A percentile compares a stretch with the other conserved stretches of the same genome.
phyloP scores from a whole-genome alignment of 2,113 vertebrate species.

The Perccottus glenii region DNA sequence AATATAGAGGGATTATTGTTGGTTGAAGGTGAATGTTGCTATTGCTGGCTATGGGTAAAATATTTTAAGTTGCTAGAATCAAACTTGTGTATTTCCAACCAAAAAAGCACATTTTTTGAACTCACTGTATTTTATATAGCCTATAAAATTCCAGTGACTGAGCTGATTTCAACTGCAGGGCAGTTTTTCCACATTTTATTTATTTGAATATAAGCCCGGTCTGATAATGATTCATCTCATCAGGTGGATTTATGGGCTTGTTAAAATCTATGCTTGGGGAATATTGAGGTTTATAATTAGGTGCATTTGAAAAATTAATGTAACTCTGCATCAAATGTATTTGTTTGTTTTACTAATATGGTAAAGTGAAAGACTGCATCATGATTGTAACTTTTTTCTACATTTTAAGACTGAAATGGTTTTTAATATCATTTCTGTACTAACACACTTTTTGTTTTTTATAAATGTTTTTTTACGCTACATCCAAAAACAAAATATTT shows the following conservation, averaged over 20 bases:
- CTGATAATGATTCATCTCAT: slow-evolving; percentile 35
- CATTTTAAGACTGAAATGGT: slow-evolving; percentile 73
- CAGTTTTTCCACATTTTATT: slow-evolving; percentile 77
- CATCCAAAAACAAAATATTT: too few species aligned
- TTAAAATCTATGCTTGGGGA: background rate
- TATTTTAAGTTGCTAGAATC: slow-evolving; percentile 10
- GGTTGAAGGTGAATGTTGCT: background rate
- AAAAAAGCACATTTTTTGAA: slow-evolving; percentile 22
- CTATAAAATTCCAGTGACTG: slow-evolving; percentile 24
- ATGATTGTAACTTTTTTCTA: slow-evolving; percentile 29
- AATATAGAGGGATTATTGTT: background rate
- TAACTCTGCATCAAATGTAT: slow-evolving; percentile 22
- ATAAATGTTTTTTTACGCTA: slow-evolving; percentile 61
- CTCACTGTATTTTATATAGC: background rate
- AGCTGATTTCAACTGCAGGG: slow-evolving; percentile 76
- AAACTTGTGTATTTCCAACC: slow-evolving; percentile 34
- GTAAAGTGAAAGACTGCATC: slow-evolving; percentile 19
- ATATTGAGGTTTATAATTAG: background rate
- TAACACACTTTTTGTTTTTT: slow-evolving; percentile 58
- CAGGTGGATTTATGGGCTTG: slow-evolving; percentile 27
- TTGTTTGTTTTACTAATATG: slow-evolving; percentile 24
- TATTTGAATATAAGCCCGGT: slow-evolving; percentile 69
- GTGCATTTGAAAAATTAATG: slow-evolving; percentile 8
- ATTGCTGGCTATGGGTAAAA: slow-evolving; percentile 17
- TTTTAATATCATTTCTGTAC: slow-evolving; percentile 68